Evolutionary conservation across 2,888 invertebrate genomes (phyloP).

Genomic region (Sussaba pulchella): DNA sequence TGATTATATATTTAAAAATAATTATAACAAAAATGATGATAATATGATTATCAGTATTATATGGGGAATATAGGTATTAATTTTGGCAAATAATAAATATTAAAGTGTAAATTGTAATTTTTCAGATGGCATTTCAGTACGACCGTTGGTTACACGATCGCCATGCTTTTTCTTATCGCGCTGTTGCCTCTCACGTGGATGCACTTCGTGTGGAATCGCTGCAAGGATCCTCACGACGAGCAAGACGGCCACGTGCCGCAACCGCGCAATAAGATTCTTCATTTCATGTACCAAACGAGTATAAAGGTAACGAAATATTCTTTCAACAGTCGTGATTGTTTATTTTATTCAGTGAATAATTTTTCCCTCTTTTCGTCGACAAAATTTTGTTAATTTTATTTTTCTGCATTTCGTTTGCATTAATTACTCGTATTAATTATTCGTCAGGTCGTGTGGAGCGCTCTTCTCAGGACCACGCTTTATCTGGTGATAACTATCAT

Average conservation of each 20-base stretch:
- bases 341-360: too few relatives aligned
- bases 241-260: slow-evolving; percentile 85
- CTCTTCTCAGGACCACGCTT: slow-evolving; percentile 87
- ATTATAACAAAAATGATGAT: too few relatives aligned
- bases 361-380: too few relatives aligned
- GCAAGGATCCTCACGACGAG: slow-evolving; percentile 84
- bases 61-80: background rate
- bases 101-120: slow-evolving; percentile 28
- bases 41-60: too few relatives aligned
- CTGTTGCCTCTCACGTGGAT: slow-evolving; percentile 91
- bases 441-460: slow-evolving; percentile 86
- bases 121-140: slow-evolving; percentile 84
- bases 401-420: background rate
- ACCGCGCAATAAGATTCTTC: slow-evolving; percentile 86
- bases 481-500: slow-evolving; percentile 89
- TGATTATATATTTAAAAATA: too few relatives aligned
- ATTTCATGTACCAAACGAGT: slow-evolving; percentile 86
- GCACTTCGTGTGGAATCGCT: slow-evolving; percentile 89
- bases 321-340: background rate
- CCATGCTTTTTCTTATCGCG: slow-evolving; percentile 85
- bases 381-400: background rate
- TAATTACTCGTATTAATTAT: slow-evolving; percentile 1
- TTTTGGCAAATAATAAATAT: too few relatives aligned
- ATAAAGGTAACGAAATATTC: slow-evolving; percentile 75
- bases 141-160: slow-evolving; percentile 83